Percentiles rank a stretch among this genome's conserved stretches.
These are phyloP conservation scores for Drosophila pseudoobscura DNA, from an alignment of 1,140 invertebrate genomes.

Conservation along the genomic window DNA sequence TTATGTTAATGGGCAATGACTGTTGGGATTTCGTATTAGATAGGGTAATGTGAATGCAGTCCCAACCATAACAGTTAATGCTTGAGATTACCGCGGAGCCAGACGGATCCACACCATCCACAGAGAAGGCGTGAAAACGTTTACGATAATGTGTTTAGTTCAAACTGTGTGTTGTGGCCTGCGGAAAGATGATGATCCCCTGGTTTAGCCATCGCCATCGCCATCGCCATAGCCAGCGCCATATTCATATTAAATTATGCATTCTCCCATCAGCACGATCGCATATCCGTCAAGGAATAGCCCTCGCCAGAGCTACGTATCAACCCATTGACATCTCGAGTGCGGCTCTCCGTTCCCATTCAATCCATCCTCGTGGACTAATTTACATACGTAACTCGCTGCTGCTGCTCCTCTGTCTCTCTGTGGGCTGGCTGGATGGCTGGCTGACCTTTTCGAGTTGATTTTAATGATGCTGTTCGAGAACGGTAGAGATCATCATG, in stretches of 20 bases:
- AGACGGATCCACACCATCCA: neutral
- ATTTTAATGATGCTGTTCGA: slow-evolving; percentile 66
- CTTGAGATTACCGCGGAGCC: slow-evolving; percentile 31
- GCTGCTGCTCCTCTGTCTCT: neutral
- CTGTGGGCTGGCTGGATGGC: neutral
- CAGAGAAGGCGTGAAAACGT: slow-evolving; percentile 34
- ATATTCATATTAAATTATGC: slow-evolving; percentile 5
- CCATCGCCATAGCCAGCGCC: no score
- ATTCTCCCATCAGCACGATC: slow-evolving; percentile 5
- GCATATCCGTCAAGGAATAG: neutral
- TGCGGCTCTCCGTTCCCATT: slow-evolving; percentile 17
- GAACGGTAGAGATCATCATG: slow-evolving; percentile 44
- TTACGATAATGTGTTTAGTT: slow-evolving; percentile 47
- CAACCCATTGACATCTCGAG: slow-evolving; percentile 57
- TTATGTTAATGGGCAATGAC: slow-evolving; percentile 78
- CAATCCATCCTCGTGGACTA: slow-evolving; percentile 42
- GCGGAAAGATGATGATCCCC: neutral
- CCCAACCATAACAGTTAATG: slow-evolving; percentile 43
- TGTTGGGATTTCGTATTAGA: slow-evolving; percentile 71
- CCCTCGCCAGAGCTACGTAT: slow-evolving; percentile 3
- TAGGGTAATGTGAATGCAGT: slow-evolving; percentile 63
- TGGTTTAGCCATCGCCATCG: neutral
- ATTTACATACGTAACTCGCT: slow-evolving; percentile 62
- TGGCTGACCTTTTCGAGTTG: slow-evolving; percentile 21
- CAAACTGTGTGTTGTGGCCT: slow-evolving; percentile 12